Percentiles rank a stretch among this genome's conserved stretches.
phyloP scores from a whole-genome alignment of 2,113 vertebrate genomes.

The Nestor notabilis region DNA sequence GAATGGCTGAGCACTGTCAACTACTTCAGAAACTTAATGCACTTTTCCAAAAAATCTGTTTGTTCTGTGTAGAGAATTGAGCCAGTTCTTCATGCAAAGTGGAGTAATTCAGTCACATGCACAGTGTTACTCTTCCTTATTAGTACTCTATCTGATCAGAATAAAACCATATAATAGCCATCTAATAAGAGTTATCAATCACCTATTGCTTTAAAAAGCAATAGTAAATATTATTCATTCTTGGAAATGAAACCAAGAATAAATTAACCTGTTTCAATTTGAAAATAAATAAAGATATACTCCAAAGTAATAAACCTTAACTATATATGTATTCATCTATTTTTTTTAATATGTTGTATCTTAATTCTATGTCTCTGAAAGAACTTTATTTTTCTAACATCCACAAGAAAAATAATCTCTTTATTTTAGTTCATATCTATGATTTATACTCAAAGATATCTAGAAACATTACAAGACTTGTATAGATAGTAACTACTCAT shows the following conservation, averaged over 20 bases:
- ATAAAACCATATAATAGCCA: not conserved
- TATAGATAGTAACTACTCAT: not conserved
- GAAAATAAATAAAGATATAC: constrained; percentile 34
- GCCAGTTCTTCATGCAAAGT: not conserved
- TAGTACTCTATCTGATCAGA: not conserved
- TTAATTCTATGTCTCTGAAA: not conserved
- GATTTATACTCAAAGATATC: constrained; percentile 5
- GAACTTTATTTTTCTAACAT: not conserved
- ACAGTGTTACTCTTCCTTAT: not conserved
- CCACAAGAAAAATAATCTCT: not conserved
- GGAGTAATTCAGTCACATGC: not conserved
- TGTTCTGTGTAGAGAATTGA: not conserved
- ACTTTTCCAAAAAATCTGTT: not conserved
- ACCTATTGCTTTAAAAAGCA: not conserved
- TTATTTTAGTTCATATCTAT: not conserved
- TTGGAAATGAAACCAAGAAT: not conserved
- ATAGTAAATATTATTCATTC: constrained; percentile 10
- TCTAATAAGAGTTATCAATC: not conserved
- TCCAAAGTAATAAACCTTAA: not conserved
- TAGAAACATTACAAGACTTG: not conserved
- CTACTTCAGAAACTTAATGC: not conserved
- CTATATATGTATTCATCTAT: not conserved
- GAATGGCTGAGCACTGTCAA: not conserved
- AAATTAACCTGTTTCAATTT: constrained; percentile 23
- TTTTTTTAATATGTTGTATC: not conserved